These are phyloP conservation scores for Pissodes strobi DNA, from an alignment of 1,140 invertebrate species.

Conservation along the genomic window DNA sequence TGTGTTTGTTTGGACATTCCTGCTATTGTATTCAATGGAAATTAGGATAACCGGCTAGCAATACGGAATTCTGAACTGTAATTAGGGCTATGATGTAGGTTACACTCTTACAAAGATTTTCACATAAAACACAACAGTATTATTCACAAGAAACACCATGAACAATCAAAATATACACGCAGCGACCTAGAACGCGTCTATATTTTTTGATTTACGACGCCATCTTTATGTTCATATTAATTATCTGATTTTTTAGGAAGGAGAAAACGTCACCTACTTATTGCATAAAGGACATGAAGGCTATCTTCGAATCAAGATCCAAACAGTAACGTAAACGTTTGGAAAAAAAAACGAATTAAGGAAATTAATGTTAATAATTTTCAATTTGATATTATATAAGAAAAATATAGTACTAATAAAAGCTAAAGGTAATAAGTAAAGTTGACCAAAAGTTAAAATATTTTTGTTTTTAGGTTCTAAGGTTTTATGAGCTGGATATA, in stretches of 20 bases:
- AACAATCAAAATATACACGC: no score
- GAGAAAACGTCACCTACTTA: constrained; percentile 69
- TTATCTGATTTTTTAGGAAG: constrained; percentile 63
- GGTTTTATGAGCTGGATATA: constrained; percentile 4
- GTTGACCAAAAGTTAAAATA: constrained; percentile 14
- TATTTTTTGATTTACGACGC: no score
- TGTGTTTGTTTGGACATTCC: no score
- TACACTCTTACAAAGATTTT: no score
- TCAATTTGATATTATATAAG: background rate
- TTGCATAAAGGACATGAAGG: constrained; percentile 77
- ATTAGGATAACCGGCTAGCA: no score
- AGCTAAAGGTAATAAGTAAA: background rate
- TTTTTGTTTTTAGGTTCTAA: constrained; percentile 13
- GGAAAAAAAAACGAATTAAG: constrained; percentile 1
- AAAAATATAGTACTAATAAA: constrained; percentile 10
- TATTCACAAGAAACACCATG: no score
- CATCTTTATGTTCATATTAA: no score
- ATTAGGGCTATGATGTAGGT: no score
- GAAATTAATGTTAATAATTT: constrained; percentile 6
- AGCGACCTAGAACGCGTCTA: no score
- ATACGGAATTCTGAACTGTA: no score
- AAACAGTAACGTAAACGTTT: constrained; percentile 48
- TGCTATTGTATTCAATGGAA: no score
- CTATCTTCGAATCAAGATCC: constrained; percentile 72
- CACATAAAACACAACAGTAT: no score